Percentiles rank a stretch among this genome's conserved stretches.
phyloP scores from a whole-genome alignment of 1,140 invertebrate species.

The Drosophila suzukii region DNA sequence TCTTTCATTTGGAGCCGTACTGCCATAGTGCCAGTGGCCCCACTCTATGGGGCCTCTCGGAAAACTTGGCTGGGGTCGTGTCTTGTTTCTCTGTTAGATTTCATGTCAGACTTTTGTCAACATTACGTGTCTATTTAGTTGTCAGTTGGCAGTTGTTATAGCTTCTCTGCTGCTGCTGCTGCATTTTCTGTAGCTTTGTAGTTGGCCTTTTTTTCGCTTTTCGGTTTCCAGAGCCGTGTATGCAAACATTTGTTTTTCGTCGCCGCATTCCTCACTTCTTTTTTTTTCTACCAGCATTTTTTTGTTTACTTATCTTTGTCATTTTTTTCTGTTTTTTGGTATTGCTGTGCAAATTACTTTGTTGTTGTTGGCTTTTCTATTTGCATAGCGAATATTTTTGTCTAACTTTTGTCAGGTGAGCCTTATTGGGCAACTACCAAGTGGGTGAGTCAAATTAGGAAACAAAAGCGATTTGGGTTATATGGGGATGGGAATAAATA shows the following conservation, averaged over 20 bases:
- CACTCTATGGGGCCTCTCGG: slow-evolving; percentile 36
- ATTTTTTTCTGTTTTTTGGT: slow-evolving; percentile 3
- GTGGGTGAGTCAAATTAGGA: slow-evolving; percentile 32
- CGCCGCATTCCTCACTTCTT: slow-evolving; percentile 50
- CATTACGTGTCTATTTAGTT: slow-evolving; percentile 82
- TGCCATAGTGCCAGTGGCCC: neutral
- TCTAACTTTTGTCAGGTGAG: slow-evolving; percentile 16
- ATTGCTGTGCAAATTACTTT: slow-evolving; percentile 52
- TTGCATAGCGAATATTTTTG: slow-evolving; percentile 45
- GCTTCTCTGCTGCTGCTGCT: slow-evolving; percentile 23
- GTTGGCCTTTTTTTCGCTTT: slow-evolving; percentile 39
- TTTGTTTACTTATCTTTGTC: slow-evolving; percentile 35
- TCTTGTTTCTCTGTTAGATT: slow-evolving; percentile 73
- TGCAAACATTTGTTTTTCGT: slow-evolving; percentile 64
- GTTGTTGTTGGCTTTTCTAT: slow-evolving; percentile 40
- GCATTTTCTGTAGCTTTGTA: slow-evolving; percentile 30
- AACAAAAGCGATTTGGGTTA: slow-evolving; percentile 1
- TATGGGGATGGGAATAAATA: neutral
- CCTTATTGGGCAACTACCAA: slow-evolving; percentile 18
- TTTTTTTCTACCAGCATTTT: slow-evolving; percentile 13
- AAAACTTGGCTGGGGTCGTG: slow-evolving; percentile 62
- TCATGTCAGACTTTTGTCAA: slow-evolving; percentile 82
- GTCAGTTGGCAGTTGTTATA: slow-evolving; percentile 75
- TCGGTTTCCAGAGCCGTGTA: slow-evolving; percentile 37
- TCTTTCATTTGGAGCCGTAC: slow-evolving; percentile 68